Percentiles rank a stretch among this genome's conserved stretches.
Conservation (phyloP, 2,797 vertebrate genomes). For the Parauchenoglanis ngamensis region DNA sequence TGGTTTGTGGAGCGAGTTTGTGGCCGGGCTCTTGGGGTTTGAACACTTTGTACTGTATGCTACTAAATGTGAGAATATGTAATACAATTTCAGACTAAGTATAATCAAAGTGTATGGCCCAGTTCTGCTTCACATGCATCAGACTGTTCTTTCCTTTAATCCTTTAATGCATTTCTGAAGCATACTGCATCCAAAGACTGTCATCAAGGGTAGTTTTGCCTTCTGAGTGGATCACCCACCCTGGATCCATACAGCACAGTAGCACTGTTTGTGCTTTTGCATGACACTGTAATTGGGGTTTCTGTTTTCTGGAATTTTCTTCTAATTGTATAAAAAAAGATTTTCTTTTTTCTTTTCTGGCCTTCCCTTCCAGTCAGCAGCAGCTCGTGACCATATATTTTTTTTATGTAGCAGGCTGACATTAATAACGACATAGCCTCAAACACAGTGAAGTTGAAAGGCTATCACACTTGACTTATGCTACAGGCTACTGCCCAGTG, state of each 20-base stretch:
- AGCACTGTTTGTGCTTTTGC: background rate
- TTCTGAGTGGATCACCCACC: background rate
- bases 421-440: background rate
- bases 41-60: background rate
- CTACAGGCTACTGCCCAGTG: background rate
- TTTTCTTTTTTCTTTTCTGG: background rate
- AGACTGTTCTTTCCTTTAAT: background rate
- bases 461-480: background rate
- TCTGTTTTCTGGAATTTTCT: constrained; percentile 4
- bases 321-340: background rate
- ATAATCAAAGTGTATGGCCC: background rate
- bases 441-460: background rate
- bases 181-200: background rate
- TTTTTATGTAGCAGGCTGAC: background rate
- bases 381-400: background rate
- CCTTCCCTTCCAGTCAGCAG: background rate
- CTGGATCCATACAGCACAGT: background rate
- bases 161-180: background rate
- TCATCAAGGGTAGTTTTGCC: background rate
- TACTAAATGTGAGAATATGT: background rate
- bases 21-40: background rate
- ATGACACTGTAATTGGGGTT: background rate
- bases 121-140: background rate
- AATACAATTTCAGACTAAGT: background rate
- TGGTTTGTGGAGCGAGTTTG: background rate